A percentile compares a stretch with the other conserved stretches of the same genome.
Conservation (phyloP, 2,888 invertebrate genomes). For the Phasia obesa region DNA sequence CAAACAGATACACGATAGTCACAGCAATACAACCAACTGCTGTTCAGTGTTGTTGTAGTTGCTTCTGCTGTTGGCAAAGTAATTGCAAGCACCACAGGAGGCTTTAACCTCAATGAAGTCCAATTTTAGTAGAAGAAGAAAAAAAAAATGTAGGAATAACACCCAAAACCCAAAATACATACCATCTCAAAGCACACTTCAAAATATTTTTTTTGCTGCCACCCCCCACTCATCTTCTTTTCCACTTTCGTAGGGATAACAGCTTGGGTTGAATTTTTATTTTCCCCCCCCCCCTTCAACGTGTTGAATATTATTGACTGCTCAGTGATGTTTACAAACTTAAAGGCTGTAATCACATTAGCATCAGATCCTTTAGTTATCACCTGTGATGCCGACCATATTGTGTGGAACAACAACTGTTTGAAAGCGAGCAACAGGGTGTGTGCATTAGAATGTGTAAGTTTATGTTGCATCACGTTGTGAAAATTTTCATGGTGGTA, state of each 20-base stretch:
- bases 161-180: slow-evolving; percentile 58
- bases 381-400: slow-evolving; percentile 78
- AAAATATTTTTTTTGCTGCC: slow-evolving; percentile 77
- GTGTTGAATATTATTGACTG: slow-evolving; percentile 64
- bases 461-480: not conserved
- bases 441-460: not conserved
- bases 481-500: not conserved
- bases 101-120: slow-evolving; percentile 55
- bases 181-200: slow-evolving; percentile 76
- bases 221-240: not conserved
- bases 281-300: too few relatives aligned
- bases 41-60: slow-evolving; percentile 34
- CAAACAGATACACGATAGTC: slow-evolving; percentile 31
- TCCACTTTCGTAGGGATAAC: not conserved
- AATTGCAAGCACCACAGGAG: slow-evolving; percentile 69
- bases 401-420: slow-evolving; percentile 46
- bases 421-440: slow-evolving; percentile 5
- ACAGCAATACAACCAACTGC: slow-evolving; percentile 21
- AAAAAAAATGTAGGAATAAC: slow-evolving; percentile 49
- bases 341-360: slow-evolving; percentile 83
- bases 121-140: slow-evolving; percentile 47
- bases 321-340: slow-evolving; percentile 82
- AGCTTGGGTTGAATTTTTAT: slow-evolving; percentile 76
- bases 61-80: slow-evolving; percentile 70
- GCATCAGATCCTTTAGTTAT: slow-evolving; percentile 81